Conservation (phyloP, 2,888 invertebrate species). For the Melieria omissa region DNA sequence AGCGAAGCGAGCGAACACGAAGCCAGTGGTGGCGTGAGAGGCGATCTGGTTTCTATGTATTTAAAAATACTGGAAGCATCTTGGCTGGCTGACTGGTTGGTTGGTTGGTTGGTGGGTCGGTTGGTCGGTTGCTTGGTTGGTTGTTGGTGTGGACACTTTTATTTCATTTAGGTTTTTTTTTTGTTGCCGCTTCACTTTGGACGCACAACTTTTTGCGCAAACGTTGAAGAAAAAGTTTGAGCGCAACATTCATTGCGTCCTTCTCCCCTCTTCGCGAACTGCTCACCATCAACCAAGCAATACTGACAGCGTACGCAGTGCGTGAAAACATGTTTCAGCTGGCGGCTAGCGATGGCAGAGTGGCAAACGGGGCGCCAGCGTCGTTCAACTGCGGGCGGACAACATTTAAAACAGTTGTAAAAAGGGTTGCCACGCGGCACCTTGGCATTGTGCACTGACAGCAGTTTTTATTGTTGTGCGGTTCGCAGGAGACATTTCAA, state of each 20-base stretch:
- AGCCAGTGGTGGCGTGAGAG: no score
- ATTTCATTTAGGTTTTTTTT: not conserved
- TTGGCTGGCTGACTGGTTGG: no score
- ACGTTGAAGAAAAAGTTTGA: conserved; percentile 31
- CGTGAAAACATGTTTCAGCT: conserved; percentile 6
- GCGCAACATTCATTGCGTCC: no score
- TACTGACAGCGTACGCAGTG: not conserved
- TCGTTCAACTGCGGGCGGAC: not conserved
- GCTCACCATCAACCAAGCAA: not conserved
- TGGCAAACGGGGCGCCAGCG: not conserved
- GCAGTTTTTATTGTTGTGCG: conserved; percentile 20
- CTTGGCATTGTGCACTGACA: conserved; percentile 10
- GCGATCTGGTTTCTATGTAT: no score
- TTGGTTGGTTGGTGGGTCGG: no score
- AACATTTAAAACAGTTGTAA: conserved; percentile 22
- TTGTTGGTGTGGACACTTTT: not conserved
- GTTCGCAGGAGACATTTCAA: conserved; percentile 18
- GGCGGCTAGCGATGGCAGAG: not conserved
- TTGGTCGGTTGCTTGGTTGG: no score
- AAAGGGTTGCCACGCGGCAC: conserved; percentile 35
- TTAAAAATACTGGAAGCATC: no score
- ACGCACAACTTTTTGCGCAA: conserved; percentile 23
- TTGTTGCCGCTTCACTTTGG: conserved; percentile 9
- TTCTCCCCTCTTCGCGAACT: not conserved
- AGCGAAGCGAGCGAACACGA: not conserved